phyloP scores from a whole-genome alignment of 2,888 invertebrate species.

The Pseudococcus jackbeardsleyi region DNA sequence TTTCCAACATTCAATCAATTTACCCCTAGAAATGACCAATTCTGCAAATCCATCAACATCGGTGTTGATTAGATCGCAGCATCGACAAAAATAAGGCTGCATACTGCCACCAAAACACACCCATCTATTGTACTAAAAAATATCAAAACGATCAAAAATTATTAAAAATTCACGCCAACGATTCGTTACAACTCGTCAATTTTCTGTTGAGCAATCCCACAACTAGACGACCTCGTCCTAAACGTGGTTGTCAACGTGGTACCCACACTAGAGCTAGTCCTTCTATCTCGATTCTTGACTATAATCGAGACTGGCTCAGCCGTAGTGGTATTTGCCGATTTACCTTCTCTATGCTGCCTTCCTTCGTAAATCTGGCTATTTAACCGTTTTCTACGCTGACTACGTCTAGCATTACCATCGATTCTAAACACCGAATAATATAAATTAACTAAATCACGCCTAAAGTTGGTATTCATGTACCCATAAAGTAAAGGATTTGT shows the following conservation, averaged over 20 bases:
- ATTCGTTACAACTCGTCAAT: constrained; percentile 58
- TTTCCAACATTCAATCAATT: too few relatives aligned
- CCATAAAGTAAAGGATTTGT: constrained; percentile 76
- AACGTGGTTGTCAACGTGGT: constrained; percentile 67
- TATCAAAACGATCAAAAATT: not conserved
- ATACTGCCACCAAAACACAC: too few relatives aligned
- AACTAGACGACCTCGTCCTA: constrained; percentile 60
- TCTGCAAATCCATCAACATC: too few relatives aligned
- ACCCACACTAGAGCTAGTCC: constrained; percentile 68
- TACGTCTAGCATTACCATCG: constrained; percentile 63
- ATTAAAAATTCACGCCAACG: not conserved
- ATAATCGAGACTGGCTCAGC: constrained; percentile 66
- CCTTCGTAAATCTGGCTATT: constrained; percentile 53
- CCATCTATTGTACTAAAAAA: not conserved
- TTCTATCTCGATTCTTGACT: constrained; percentile 66
- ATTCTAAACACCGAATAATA: constrained; percentile 65
- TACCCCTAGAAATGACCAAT: too few relatives aligned
- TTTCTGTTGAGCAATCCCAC: constrained; percentile 58
- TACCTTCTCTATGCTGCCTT: constrained; percentile 58
- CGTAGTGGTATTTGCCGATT: constrained; percentile 65
- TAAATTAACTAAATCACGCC: constrained; percentile 70
- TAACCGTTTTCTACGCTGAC: constrained; percentile 64
- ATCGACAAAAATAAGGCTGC: too few relatives aligned
- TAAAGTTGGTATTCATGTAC: constrained; percentile 75
- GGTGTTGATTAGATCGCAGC: too few relatives aligned